Evolutionary conservation across 2,888 invertebrate genomes (phyloP).

Genomic region (Latheticus oryzae): DNA sequence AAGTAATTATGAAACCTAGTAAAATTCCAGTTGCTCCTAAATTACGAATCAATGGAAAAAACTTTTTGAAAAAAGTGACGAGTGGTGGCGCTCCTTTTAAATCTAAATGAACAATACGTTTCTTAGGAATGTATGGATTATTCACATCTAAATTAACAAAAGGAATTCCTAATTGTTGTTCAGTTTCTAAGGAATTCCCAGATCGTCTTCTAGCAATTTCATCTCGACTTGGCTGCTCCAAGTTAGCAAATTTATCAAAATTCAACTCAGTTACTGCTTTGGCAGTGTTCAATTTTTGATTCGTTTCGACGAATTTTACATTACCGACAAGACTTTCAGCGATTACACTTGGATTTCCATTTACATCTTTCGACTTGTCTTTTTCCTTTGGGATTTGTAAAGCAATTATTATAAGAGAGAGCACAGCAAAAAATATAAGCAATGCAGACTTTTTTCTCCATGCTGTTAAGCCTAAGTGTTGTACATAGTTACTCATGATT

Average conservation of each 20-base stretch:
- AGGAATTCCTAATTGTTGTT: conserved; percentile 65
- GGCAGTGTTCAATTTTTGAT: conserved; percentile 42
- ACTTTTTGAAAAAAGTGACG: conserved; percentile 70
- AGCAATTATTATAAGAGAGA: conserved; percentile 65
- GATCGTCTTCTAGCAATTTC: conserved; percentile 56
- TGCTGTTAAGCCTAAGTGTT: conserved; percentile 65
- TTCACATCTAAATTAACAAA: conserved; percentile 62
- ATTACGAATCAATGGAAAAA: conserved; percentile 70
- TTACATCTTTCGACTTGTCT: conserved; percentile 48
- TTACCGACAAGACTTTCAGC: conserved; percentile 50
- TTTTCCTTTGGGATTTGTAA: conserved; percentile 63
- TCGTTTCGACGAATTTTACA: conserved; percentile 56
- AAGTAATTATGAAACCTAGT: conserved; percentile 54
- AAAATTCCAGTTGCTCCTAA: conserved; percentile 78
- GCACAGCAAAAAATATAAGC: conserved; percentile 60
- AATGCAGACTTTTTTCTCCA: conserved; percentile 68
- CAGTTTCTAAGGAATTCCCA: conserved; percentile 54
- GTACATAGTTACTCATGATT: conserved; percentile 59
- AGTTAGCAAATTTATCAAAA: conserved; percentile 51
- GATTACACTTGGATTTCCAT: conserved; percentile 45
- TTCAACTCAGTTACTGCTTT: conserved; percentile 44
- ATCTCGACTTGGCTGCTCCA: conserved; percentile 63
- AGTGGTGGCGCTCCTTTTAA: conserved; percentile 84
- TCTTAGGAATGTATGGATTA: conserved; percentile 66
- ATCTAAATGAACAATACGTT: conserved; percentile 80